Conservation (phyloP, 2,888 invertebrate genomes). For the Torymus tubicola region DNA sequence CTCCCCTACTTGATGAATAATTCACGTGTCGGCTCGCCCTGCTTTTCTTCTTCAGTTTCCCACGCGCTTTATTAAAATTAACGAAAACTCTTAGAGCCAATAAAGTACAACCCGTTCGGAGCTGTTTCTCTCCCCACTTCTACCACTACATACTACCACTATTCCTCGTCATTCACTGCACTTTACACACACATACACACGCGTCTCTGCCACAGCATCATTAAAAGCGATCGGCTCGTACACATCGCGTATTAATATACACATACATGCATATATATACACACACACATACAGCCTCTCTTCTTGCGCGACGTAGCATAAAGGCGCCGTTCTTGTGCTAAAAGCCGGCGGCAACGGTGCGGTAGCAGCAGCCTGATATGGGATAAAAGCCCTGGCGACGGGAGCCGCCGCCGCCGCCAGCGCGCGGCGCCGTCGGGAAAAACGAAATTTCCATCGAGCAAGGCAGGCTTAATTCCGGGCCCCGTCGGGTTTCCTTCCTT, state of each 20-base stretch:
- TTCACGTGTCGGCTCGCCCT: background rate
- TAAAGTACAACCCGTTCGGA: slow-evolving; percentile 7
- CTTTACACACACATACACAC: slow-evolving; percentile 1
- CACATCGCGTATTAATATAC: background rate
- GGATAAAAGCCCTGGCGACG: slow-evolving; percentile 53
- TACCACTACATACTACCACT: too few relatives aligned
- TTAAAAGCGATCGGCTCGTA: slow-evolving; percentile 44
- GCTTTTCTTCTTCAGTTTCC: background rate
- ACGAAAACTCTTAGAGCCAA: slow-evolving; percentile 8
- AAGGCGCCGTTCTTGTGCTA: slow-evolving; percentile 51
- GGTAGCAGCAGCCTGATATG: slow-evolving; percentile 29
- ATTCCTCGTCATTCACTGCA: background rate
- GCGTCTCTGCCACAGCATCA: slow-evolving; percentile 1
- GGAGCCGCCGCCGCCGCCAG: too few relatives aligned
- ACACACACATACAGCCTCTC: background rate
- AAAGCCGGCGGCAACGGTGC: slow-evolving; percentile 37
- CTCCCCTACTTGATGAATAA: slow-evolving; percentile 22
- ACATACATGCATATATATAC: slow-evolving; percentile 5
- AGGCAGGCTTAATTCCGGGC: slow-evolving; percentile 23
- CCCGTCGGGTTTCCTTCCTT: slow-evolving; percentile 21
- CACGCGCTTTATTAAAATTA: slow-evolving; percentile 8
- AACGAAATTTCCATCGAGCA: slow-evolving; percentile 63
- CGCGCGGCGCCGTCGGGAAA: slow-evolving; percentile 53
- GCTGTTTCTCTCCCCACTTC: too few relatives aligned
- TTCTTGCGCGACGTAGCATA: slow-evolving; percentile 15